A percentile compares a stretch with the other conserved stretches of the same genome.
Conservation (phyloP, 2,888 invertebrate species). For the Monochamus alternatus region DNA sequence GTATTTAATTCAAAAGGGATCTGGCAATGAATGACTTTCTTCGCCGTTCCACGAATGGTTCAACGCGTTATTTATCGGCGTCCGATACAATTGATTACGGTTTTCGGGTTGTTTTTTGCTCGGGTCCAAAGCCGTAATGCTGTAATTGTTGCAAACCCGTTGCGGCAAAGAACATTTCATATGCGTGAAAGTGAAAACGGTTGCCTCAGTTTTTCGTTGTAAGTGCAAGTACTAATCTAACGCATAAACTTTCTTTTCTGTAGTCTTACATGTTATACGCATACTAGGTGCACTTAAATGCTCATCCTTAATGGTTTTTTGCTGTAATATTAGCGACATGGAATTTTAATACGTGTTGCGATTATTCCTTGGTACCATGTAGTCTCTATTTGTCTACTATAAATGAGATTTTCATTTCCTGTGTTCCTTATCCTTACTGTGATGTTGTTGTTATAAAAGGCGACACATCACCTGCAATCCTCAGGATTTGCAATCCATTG, state of each 20-base stretch:
- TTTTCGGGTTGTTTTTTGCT: constrained; percentile 15
- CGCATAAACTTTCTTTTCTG: neutral
- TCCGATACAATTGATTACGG: constrained; percentile 12
- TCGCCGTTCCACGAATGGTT: neutral
- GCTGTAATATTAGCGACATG: neutral
- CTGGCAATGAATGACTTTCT: neutral
- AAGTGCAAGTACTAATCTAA: constrained; percentile 1
- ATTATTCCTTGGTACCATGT: neutral
- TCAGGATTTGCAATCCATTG: too few species aligned
- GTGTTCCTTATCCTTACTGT: too few species aligned
- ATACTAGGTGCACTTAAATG: neutral
- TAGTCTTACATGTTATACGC: neutral
- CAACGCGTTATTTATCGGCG: constrained; percentile 2
- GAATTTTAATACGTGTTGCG: neutral
- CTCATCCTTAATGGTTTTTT: neutral
- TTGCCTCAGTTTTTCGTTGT: neutral
- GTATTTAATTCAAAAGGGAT: neutral
- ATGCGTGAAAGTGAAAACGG: constrained; percentile 1
- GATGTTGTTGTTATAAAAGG: too few species aligned
- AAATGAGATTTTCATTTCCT: too few species aligned
- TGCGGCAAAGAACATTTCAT: constrained; percentile 2
- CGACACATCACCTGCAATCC: too few species aligned
- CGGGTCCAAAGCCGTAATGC: neutral
- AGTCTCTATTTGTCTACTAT: constrained; percentile 1
- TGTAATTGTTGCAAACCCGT: constrained; percentile 5